Percentiles rank a stretch among this genome's conserved stretches.
Evolutionary conservation across 2,888 invertebrate species (phyloP).

Genomic region (Eristalis intricaria): DNA sequence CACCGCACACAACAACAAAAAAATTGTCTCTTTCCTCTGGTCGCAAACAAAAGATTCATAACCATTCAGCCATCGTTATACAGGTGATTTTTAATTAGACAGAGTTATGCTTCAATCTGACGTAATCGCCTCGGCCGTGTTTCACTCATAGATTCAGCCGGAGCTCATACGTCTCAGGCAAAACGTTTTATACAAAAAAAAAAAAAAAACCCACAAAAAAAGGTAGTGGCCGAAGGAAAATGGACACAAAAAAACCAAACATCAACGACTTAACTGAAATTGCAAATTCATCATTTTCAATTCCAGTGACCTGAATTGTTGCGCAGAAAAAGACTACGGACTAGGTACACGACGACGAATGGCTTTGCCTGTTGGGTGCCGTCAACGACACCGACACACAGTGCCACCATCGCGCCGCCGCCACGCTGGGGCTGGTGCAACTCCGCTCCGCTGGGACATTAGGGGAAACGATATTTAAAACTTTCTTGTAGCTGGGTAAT

Average conservation of each 20-base stretch:
- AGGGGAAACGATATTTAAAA: conserved; percentile 52
- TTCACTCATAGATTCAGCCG: not conserved
- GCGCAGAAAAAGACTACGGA: conserved; percentile 16
- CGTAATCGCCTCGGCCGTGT: conserved; percentile 32
- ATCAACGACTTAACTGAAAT: conserved; percentile 29
- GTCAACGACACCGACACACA: not conserved
- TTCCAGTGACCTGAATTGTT: conserved; percentile 62
- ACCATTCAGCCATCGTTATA: conserved; percentile 30
- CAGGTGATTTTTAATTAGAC: conserved; percentile 54
- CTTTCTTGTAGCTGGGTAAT: conserved; percentile 40
- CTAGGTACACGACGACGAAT: not conserved
- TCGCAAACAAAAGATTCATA: conserved; percentile 41
- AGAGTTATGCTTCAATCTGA: conserved; percentile 46
- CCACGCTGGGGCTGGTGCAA: not conserved
- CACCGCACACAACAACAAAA: not conserved
- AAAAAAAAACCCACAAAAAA: not conserved
- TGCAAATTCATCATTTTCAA: conserved; percentile 57
- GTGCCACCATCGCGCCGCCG: not conserved
- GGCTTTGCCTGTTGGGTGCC: not conserved
- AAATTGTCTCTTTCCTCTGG: conserved; percentile 30
- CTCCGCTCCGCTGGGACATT: conserved; percentile 6
- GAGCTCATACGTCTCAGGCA: not conserved
- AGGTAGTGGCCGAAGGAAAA: not conserved
- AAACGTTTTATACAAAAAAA: not conserved
- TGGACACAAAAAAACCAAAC: conserved; percentile 8